phyloP scores from a whole-genome alignment of 2,797 vertebrate genomes.

The Galaxias olidus region DNA sequence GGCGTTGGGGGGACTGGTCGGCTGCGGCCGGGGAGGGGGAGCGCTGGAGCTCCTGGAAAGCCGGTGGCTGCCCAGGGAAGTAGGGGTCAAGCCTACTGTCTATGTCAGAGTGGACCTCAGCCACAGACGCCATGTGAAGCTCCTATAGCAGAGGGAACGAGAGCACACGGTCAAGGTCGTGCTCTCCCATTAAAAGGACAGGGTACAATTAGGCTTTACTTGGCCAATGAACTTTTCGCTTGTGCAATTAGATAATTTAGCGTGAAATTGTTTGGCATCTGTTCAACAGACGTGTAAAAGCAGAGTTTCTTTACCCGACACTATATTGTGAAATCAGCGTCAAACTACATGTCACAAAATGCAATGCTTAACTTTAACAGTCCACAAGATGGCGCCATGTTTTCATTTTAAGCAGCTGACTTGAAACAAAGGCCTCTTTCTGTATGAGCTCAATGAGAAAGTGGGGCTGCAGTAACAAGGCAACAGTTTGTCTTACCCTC shows the following conservation, averaged over 20 bases:
- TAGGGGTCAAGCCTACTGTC: neutral
- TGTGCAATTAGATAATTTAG: neutral
- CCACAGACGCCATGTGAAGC: slow-evolving; percentile 51
- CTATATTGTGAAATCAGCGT: neutral
- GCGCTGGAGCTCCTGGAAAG: slow-evolving; percentile 40
- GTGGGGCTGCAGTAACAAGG: neutral
- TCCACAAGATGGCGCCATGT: slow-evolving; percentile 18
- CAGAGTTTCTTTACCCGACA: neutral
- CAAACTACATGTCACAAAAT: neutral
- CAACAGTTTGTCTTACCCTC: slow-evolving; percentile 37
- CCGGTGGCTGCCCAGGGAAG: slow-evolving; percentile 54
- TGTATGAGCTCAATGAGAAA: neutral
- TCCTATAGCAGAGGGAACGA: slow-evolving; percentile 62
- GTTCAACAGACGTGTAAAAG: neutral
- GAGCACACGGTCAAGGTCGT: neutral
- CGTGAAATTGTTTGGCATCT: neutral
- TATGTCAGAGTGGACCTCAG: neutral
- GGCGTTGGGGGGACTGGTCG: slow-evolving; percentile 71
- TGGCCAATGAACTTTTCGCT: neutral
- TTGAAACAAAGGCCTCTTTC: neutral
- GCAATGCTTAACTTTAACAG: neutral
- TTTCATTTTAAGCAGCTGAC: neutral
- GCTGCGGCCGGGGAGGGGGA: slow-evolving; percentile 1
- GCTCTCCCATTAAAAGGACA: neutral
- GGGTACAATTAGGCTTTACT: neutral